Evolutionary conservation across 2,113 vertebrate species (phyloP), one percentile per base, ranked within the genome.

Genomic region (Pica pica): DNA sequence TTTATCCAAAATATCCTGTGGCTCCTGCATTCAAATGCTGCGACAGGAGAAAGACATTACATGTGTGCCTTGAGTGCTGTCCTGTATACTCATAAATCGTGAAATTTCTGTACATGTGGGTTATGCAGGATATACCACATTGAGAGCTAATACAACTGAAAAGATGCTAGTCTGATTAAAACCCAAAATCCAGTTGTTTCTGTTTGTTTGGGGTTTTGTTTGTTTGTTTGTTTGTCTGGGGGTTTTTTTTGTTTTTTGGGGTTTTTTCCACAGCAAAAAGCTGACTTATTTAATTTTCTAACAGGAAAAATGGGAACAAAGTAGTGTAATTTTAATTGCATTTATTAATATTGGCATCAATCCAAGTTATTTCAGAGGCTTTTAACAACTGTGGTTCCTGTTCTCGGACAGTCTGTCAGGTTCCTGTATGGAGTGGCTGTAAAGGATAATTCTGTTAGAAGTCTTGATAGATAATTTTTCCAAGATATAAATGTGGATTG

Each of bases 151-250:
- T 18, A 65, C 33, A 41, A 24, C 13, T 73, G 52, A 71, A 91
- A 61, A 56, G 17, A 47, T 26, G 11, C 33, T 59, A 35, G 12
- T 22, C n/a, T 47, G 13, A 14, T 60, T 77, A 86, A 87, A 53
- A 28, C 47, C 21, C 39, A 35, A 75, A 84, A 53, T 74, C 26
- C 26, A 35, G 4, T 46, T 26, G 5, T 27, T 83, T 68, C 28
- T 44, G 13, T 30, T 75, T 56, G 4, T 18, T 49, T 37, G 13
- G 11, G 23, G 2, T 3, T 80, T 39, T 44, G 5, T 31, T n/a
- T 33, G 2, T 23, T n/a, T 33, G 2, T 23, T 64, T 37, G 15
- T 8, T 39, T 16, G 37, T 1, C 28, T 42, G 4, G 2, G n/a
- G n/a, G 11, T 60, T 30, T 14, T 71, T 6, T 1, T 46, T 20